These are phyloP conservation scores for Melanotaenia nigrans DNA, from an alignment of 2,797 vertebrate genomes.

Conservation along the genomic window DNA sequence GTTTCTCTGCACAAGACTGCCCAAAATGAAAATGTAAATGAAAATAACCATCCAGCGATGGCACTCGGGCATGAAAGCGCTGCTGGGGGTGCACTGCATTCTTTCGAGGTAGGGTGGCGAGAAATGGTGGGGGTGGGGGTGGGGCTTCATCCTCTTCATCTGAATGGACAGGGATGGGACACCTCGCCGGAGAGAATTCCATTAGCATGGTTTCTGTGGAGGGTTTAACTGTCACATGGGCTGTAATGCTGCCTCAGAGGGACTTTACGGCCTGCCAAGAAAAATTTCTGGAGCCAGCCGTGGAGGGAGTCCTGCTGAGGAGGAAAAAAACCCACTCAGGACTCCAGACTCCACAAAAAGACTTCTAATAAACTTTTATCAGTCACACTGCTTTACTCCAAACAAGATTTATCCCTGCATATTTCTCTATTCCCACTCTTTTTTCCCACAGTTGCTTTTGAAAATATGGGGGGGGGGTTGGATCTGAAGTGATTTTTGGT, in stretches of 20 bases:
- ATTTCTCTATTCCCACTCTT: conserved; percentile 44
- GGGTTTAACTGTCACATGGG: conserved; percentile 66
- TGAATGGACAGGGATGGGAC: conserved; percentile 56
- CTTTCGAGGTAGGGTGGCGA: conserved; percentile 19
- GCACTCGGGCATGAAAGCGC: conserved; percentile 51
- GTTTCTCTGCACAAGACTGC: conserved; percentile 17
- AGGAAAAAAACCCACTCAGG: conserved; percentile 10
- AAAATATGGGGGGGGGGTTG: conserved; percentile 3
- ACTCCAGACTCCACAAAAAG: conserved; percentile 55
- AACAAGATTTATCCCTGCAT: conserved; percentile 43
- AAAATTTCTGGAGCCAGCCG: conserved; percentile 48
- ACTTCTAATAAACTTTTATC: conserved; percentile 70
- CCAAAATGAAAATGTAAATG: conserved; percentile 60
- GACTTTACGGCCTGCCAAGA: conserved; percentile 61
- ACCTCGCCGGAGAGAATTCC: conserved; percentile 58
- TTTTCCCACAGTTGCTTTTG: conserved; percentile 20
- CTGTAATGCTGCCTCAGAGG: conserved; percentile 54
- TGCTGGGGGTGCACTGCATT: conserved; percentile 53
- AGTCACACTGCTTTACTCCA: conserved; percentile 54
- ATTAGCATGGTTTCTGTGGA: conserved; percentile 60
- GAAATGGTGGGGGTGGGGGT: neutral
- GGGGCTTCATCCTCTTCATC: conserved; percentile 46
- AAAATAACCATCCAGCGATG: conserved; percentile 51
- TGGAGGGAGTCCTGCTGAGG: conserved; percentile 52
- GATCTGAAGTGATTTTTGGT: neutral